Evolutionary conservation across 1,140 invertebrate species (phyloP), one percentile per base, ranked within the genome.

Genomic region (Bilobella aurantiaca): DNA sequence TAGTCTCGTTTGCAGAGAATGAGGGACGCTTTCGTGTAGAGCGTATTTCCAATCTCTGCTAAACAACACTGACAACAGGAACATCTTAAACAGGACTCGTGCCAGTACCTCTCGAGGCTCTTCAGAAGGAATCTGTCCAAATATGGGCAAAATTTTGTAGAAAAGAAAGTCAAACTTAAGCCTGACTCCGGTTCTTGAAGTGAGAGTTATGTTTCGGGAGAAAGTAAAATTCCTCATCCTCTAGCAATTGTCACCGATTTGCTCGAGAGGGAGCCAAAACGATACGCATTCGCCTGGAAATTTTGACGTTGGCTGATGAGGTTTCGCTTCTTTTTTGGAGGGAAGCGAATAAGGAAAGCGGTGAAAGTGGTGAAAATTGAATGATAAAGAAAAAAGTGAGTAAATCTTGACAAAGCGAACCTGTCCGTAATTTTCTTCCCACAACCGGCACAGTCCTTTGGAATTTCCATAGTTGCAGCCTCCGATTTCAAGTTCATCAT

Each of bases 1-100:
- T 96, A 96, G 77, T 96, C 93, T 76, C 91, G 84, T 79, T 91
- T 89, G 81, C 92, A 96, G 18, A 96, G 82, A 74, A 95, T 89
- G 14, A 95, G 84, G 79, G 95, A 93, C 1, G 91, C 90, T 78
- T 92, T 94, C 64, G 90, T 90, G 78, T 91, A 96, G 16, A 95
- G 81, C 49, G 91, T 91, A 34, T 90, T 92, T 29, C 92, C 92
- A 2, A 95, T 90, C 79, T 95, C 92, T 0, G 91, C 92, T 0
- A 95, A 82, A 2, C 91, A 81, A 77, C 91, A 94, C 76, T 95
- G 88, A 76, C 92, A 96, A 77, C 91, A 94, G 29, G 89, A 89
- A 74, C 92, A 95, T 76, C 93, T 94, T 31, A 96, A 81, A 74
- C 93, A 96, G 76, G 94, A 91, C 75, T 96, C 92, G 78, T 96